These are phyloP conservation scores for Oceanites oceanicus DNA, from an alignment of 2,113 vertebrate species.

Conservation along the genomic window DNA sequence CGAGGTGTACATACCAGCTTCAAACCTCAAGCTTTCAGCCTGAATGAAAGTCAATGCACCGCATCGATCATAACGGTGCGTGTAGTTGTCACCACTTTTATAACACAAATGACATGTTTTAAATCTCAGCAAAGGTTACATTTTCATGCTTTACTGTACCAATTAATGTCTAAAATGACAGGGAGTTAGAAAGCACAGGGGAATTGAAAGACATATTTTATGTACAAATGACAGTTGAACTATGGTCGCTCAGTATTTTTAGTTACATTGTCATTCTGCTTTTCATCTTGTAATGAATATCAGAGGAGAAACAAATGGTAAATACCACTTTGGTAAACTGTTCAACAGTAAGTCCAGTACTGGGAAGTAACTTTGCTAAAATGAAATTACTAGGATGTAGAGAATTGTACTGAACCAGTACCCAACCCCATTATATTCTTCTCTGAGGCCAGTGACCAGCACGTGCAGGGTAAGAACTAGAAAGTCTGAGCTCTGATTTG, in stretches of 20 bases:
- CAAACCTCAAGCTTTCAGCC: background rate
- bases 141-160: background rate
- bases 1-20: background rate
- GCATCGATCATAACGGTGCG: rapidly evolving
- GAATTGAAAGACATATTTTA: background rate
- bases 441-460: background rate
- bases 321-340: background rate
- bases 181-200: background rate
- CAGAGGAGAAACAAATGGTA: background rate
- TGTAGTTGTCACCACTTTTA: background rate
- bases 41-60: background rate
- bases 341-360: background rate
- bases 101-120: background rate
- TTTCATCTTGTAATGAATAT: background rate
- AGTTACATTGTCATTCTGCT: background rate
- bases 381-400: background rate
- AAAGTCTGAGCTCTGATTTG: background rate
- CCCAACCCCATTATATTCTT: background rate
- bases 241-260: background rate
- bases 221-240: background rate
- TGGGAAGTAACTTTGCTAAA: background rate
- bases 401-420: background rate
- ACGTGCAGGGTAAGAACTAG: background rate
- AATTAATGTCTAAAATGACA: conserved; percentile 34
- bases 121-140: background rate